Evolutionary conservation across 2,888 invertebrate genomes (phyloP).

Genomic region (Gibbula magus): DNA sequence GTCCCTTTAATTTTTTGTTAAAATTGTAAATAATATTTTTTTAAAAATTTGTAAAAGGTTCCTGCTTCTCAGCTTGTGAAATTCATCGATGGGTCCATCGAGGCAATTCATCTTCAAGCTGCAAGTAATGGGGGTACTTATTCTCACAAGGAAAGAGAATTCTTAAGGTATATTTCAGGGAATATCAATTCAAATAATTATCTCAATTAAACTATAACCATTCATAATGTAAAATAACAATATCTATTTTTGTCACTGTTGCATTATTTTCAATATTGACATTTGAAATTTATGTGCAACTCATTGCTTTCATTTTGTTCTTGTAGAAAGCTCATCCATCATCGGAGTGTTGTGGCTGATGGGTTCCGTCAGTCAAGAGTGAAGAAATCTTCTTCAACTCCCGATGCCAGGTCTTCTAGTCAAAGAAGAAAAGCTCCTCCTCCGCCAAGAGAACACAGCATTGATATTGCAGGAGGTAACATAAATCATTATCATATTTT

Average conservation of each 20-base stretch:
- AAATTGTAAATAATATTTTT: neutral
- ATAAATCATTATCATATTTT: no score
- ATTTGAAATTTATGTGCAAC: neutral
- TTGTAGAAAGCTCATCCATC: conserved; percentile 9
- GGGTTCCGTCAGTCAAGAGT: neutral
- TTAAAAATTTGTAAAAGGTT: conserved; percentile 39
- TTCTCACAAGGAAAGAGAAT: conserved; percentile 56
- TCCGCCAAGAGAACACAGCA: neutral
- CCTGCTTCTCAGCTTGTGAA: conserved; percentile 58
- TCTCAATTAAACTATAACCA: neutral
- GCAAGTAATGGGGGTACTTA: conserved; percentile 52
- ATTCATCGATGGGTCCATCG: conserved; percentile 70
- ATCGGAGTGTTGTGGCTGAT: conserved; percentile 8
- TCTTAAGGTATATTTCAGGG: conserved; percentile 49
- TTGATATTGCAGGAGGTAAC: neutral
- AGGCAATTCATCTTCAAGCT: conserved; percentile 66
- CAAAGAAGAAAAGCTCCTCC: neutral
- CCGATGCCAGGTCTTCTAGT: neutral
- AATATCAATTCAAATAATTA: neutral
- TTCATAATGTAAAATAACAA: neutral
- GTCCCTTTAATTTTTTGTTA: neutral
- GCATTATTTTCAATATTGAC: conserved; percentile 26
- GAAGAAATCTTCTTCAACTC: conserved; percentile 1
- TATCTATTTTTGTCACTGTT: neutral
- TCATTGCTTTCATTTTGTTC: neutral